phyloP scores from a whole-genome alignment of 2,797 vertebrate genomes.

The Tapirus indicus region DNA sequence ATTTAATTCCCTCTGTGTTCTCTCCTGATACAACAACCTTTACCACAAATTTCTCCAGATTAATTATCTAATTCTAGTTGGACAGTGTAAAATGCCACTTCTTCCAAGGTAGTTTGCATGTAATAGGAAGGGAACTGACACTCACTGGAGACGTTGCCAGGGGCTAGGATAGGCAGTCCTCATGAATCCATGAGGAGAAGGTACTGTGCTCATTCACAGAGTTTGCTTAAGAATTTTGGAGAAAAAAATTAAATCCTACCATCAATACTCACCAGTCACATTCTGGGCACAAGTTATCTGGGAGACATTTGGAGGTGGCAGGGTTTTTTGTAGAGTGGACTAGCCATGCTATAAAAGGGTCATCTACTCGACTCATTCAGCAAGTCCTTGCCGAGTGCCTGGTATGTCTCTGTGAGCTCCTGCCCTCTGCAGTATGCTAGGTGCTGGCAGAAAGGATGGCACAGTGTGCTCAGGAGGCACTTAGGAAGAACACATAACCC shows the following conservation, averaged over 20 bases:
- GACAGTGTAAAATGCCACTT: conserved; percentile 5
- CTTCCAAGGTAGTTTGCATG: neutral
- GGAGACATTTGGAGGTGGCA: neutral
- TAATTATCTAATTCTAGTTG: neutral
- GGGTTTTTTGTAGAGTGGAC: neutral
- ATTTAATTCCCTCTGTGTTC: neutral
- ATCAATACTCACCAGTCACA: neutral
- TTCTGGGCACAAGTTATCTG: neutral
- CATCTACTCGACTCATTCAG: neutral
- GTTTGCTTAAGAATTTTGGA: neutral
- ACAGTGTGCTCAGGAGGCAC: rapidly evolving
- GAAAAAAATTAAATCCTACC: neutral
- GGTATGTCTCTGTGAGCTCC: neutral
- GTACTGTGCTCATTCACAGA: neutral
- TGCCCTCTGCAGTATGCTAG: rapidly evolving
- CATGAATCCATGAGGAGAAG: neutral
- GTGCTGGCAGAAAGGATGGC: neutral
- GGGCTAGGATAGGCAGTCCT: neutral
- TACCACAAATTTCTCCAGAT: neutral
- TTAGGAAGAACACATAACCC: neutral
- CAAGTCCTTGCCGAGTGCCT: neutral
- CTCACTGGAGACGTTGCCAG: neutral
- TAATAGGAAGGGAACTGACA: neutral
- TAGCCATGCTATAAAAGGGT: neutral
- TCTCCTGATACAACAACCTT: neutral